These are phyloP conservation scores for Psophia crepitans DNA, from an alignment of 2,113 vertebrate genomes.

Conservation along the genomic window DNA sequence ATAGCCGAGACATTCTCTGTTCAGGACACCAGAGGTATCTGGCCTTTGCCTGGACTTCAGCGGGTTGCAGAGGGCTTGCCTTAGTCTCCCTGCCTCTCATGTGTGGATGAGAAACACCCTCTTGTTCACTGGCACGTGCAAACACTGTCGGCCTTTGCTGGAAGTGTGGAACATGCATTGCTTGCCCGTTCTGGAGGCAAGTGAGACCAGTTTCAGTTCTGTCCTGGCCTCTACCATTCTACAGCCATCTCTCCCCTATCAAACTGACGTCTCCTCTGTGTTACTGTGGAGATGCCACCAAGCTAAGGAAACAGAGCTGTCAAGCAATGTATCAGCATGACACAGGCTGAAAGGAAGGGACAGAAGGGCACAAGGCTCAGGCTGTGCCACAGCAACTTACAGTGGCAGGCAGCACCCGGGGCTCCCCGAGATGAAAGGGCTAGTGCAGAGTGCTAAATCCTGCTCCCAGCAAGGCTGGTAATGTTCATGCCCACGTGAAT, in stretches of 20 bases:
- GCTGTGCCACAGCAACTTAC: background rate
- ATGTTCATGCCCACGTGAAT: background rate
- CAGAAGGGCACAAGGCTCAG: background rate
- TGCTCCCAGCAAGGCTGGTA: background rate
- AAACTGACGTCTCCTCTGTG: background rate
- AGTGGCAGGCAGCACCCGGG: background rate
- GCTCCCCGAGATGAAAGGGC: background rate
- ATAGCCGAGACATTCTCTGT: background rate
- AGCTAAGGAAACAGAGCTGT: background rate
- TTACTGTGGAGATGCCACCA: background rate
- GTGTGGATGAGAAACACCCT: background rate
- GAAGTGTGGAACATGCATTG: background rate
- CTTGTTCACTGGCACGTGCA: background rate
- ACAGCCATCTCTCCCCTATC: rapidly evolving
- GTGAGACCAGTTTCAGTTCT: background rate
- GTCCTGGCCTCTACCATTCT: background rate
- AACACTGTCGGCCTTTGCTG: background rate
- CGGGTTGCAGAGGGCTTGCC: background rate
- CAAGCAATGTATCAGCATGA: background rate
- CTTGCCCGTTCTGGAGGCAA: background rate
- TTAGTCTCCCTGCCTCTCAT: background rate
- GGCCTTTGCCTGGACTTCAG: background rate
- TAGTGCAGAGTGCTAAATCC: background rate
- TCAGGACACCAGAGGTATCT: background rate
- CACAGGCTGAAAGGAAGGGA: background rate